Evolutionary conservation across 2,113 vertebrate genomes (phyloP).

Genomic region (Syngnathus typhle): DNA sequence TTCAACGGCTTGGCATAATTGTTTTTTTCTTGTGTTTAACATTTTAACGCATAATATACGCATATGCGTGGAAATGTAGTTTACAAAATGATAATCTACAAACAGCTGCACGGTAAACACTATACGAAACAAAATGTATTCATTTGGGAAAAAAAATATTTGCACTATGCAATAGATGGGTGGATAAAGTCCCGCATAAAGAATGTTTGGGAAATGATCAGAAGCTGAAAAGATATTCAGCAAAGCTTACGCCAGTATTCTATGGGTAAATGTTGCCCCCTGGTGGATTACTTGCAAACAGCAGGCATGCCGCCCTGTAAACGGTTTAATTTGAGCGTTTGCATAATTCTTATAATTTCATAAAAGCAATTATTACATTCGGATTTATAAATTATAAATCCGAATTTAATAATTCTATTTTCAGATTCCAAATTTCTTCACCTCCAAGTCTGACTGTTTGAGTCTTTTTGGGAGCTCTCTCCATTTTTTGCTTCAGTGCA

Average conservation of each 20-base stretch:
- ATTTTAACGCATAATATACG: background rate
- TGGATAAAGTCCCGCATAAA: background rate
- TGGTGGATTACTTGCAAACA: conserved; percentile 13
- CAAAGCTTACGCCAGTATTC: background rate
- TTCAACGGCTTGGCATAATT: background rate
- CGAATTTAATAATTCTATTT: background rate
- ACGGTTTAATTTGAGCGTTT: background rate
- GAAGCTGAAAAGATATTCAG: background rate
- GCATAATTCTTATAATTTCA: background rate
- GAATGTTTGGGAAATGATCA: background rate
- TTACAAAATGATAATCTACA: background rate
- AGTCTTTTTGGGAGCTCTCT: background rate
- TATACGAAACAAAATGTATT: background rate
- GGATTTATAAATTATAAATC: too few species aligned
- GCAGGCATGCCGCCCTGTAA: background rate
- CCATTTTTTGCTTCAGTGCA: background rate
- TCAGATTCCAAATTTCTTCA: background rate
- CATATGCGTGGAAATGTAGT: background rate
- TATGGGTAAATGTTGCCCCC: conserved; percentile 42
- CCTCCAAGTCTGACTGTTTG: background rate
- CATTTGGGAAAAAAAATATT: background rate
- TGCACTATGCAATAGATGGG: background rate
- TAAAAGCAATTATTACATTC: too few species aligned
- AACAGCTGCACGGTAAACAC: background rate
- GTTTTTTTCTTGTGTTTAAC: background rate